Base-by-base conservation (phyloP, 2,888 invertebrate species). In the Leucophenga montana region DNA sequence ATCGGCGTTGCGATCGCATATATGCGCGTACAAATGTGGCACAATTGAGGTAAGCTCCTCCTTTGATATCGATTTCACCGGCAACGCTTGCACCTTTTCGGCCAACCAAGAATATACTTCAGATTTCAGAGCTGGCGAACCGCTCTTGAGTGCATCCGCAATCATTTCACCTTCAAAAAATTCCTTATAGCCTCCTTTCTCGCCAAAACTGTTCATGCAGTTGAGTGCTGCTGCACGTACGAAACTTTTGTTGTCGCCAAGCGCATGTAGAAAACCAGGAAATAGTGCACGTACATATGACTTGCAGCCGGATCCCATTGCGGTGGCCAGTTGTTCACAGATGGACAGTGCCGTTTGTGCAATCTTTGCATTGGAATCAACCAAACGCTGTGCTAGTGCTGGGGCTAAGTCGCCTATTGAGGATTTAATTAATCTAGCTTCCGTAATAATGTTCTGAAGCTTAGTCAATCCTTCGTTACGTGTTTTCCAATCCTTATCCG, bases 301-400 rank as follows among this genome's bases (percentile, higher is more conserved):
- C 83, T 94, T 95, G 81, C 94, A 93, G 62, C 94, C 92, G 0
- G 93, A 88, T 0, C 98, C 97, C 92, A 98, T 94, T 0, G 96
- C 94, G 0, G 91, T 91, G 0, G 95, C 95, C 31, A 98, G 89
- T 39, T 91, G 91, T 81, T 96, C 94, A 84, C 97, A 96, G 71
- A 98, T 93, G 69, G 93, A 92, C 57, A 98, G 89, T 0, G 97
- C 92, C 16, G 93, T 93, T 82, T 95, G 95, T 0, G 96, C 96
- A 75, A 98, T 92, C 88, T 96, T 97, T 27, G 95, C 96, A 89
- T 98, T 98, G 61, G 97, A 96, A 86, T 98, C 98, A 0, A 93
- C 90, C 16, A 98, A 90, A 0, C 98, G 91, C 0, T 92, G 91
- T 0, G 93, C 92, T 13, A 98, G 88, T 0, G 94, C 94, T 67